Base-by-base conservation (phyloP, 1,140 invertebrate species). In the Ips typographus region DNA sequence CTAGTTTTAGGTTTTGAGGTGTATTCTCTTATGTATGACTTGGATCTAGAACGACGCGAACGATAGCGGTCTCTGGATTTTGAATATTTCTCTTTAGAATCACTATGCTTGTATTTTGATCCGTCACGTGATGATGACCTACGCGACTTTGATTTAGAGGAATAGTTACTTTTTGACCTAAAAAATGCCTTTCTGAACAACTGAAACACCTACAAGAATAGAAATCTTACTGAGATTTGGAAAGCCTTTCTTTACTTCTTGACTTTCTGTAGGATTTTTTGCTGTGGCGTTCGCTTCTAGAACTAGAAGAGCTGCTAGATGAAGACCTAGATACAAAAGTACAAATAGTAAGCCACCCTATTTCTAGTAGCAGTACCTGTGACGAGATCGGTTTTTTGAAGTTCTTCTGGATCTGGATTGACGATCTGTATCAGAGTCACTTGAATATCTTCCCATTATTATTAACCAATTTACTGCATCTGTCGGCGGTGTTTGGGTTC, bases 11-110 rank as follows among this genome's bases (percentile, higher is more conserved):
- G 65, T 58, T 73, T 79, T 8, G 68, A 72, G 4, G 64, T 68
- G 68, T 75, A 76, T 57, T 78, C 74, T 56, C 52, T 74, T 42
- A 78, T 77, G 52, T 75, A 75, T 1, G 74, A 76, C 58, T 66
- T 72, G 2, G 76, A 78, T 65, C 76, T 66, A 3, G 78, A 77
- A 5, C 74, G 65, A 47, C 71, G 63, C 1, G 71, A 73, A 43
- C 71, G 59, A 47, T 75, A 67, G 2, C 68, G 61, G 68, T 76
- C 76, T 65, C 70, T 73, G 2, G 73, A 75, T 43, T 71, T 68
- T 55, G 71, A 72, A 49, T 72, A 58, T 69, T 51, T 59, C 22
- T 68, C 60, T 38, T 53, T 65, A n/a, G 56, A 64, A 36, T 22
- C 7, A 57, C 41, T 56, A 41, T 61, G 62, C 49, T 55, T 58